Conservation (phyloP, 2,113 vertebrate genomes). For the Crypturellus undulatus region DNA sequence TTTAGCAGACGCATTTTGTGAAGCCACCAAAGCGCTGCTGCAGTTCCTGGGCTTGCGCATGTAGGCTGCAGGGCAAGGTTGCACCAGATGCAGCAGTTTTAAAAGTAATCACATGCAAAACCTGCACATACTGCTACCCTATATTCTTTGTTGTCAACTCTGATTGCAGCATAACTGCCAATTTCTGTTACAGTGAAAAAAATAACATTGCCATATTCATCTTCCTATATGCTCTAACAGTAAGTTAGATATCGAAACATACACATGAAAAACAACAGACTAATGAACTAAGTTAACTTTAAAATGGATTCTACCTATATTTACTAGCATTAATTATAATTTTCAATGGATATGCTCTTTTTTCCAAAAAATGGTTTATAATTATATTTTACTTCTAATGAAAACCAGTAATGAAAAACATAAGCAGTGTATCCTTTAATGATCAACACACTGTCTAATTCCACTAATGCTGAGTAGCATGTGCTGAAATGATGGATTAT, state of each 20-base stretch:
- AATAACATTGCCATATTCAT: not conserved
- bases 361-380: slow-evolving; percentile 23
- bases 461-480: slow-evolving; percentile 76
- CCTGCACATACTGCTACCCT: not conserved
- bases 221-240: not conserved
- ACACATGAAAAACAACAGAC: not conserved
- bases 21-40: not conserved
- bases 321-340: slow-evolving; percentile 38
- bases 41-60: not conserved
- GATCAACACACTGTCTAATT: slow-evolving; percentile 77
- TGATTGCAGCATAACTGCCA: slow-evolving; percentile 37
- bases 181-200: slow-evolving; percentile 9
- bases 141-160: not conserved
- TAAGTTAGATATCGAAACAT: not conserved
- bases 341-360: slow-evolving; percentile 40
- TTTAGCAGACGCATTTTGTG: rapidly evolving
- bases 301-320: not conserved
- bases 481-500: slow-evolving; percentile 80
- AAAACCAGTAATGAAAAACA: slow-evolving; percentile 74
- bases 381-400: slow-evolving; percentile 69
- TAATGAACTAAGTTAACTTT: slow-evolving; percentile 6
- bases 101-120: not conserved
- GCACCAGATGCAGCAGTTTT: not conserved
- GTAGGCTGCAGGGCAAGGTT: not conserved
- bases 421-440: slow-evolving; percentile 75